phyloP scores from a whole-genome alignment of 2,888 invertebrate genomes.

The Zeuzera pyrina region DNA sequence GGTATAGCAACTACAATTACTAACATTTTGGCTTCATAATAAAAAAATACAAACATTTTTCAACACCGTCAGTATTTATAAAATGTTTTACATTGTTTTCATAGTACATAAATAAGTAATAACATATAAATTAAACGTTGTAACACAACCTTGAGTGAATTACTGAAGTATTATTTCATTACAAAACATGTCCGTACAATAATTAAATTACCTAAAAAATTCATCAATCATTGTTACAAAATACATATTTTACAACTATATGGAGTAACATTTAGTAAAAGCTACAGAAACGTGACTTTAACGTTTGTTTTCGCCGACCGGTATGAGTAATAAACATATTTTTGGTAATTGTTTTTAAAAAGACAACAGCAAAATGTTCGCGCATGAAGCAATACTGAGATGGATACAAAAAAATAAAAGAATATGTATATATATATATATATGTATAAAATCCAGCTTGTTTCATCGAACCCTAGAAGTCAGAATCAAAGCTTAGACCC shows the following conservation, averaged over 20 bases:
- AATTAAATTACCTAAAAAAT: too few relatives aligned
- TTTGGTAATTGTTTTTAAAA: constrained; percentile 6
- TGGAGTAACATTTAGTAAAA: background rate
- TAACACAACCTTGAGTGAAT: constrained; percentile 66
- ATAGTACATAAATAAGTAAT: constrained; percentile 13
- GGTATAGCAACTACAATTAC: constrained; percentile 39
- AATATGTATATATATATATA: constrained; percentile 12
- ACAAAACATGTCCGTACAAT: too few relatives aligned
- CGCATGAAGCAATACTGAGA: constrained; percentile 17
- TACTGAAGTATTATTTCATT: constrained; percentile 25
- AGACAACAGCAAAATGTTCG: constrained; percentile 50
- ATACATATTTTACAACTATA: background rate
- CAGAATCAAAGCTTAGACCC: constrained; percentile 51
- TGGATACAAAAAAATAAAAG: constrained; percentile 8
- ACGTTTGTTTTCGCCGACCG: background rate
- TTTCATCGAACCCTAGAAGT: constrained; percentile 23
- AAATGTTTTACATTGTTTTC: constrained; percentile 7
- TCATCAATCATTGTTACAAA: constrained; percentile 3
- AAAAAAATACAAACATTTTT: constrained; percentile 2
- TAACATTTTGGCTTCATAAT: constrained; percentile 23
- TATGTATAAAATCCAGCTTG: constrained; percentile 22
- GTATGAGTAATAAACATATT: background rate
- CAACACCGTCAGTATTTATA: background rate
- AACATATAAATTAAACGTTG: constrained; percentile 14
- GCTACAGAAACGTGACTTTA: too few relatives aligned